Base-by-base conservation (phyloP, 1,140 invertebrate genomes). In the Danaus plexippus region DNA sequence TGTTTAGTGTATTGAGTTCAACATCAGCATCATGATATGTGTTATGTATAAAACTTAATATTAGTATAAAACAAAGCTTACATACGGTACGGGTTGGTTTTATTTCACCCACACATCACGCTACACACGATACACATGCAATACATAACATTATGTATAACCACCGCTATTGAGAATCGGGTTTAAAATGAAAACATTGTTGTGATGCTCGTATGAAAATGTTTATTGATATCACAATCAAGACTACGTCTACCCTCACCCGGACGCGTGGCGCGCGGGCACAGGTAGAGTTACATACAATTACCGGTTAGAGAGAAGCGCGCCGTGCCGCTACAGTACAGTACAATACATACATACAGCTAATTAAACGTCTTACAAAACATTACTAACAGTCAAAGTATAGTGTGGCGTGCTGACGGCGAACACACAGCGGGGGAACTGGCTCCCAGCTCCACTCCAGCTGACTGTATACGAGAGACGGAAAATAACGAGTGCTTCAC, bases 191-290 rank as follows among this genome's bases (percentile, higher is more conserved):
- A 84, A 84, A 84, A 75, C 72, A 67, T 43, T 42, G 45, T 66
- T 84, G 80, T 32, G 84, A 87, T 87, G 84, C 84, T 87, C 79
- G 84, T 87, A 87, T 87, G 84, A 87, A 87, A 87, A 87, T 85
- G 81, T 87, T 87, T 87, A 87, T 75, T 87, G 84, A 83, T 87
- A 87, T 87, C 84, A 87, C 84, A 87, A 87, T 85, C 75, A 87
- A 85, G 71, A 84, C 84, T 87, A 85, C 81, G 80, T 71, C 84
- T 85, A 87, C 80, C 80, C 64, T 73, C 77, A 82, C 72, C 78
- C 82, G 71, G 77, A 75, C 79, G 75, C 70, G 65, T 15, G 15
- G 15, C 15, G 15, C 15, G 71, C 71, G 76, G 77, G 51, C 71
- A 81, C 71, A 69, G 69, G 77, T 77, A 76, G 80, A 73, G 76